A percentile compares a stretch with the other conserved stretches of the same genome.
These are phyloP conservation scores for Phoebastria nigripes DNA, from an alignment of 2,797 vertebrate genomes.

Conservation along the genomic window DNA sequence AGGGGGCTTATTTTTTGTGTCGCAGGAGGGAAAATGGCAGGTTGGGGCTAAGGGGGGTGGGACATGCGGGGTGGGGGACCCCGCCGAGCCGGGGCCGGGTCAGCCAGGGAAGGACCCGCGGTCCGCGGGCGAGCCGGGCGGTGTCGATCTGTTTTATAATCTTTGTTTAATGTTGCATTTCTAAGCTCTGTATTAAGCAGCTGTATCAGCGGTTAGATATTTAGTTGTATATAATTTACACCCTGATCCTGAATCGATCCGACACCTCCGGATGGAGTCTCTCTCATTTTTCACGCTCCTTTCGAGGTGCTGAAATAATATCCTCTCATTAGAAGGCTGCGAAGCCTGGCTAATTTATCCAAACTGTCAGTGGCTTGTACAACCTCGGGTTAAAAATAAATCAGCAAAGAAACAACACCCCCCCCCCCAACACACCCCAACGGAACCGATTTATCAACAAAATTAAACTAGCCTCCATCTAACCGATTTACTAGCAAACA, in stretches of 20 bases:
- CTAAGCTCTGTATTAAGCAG: constrained; percentile 80
- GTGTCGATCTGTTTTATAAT: constrained; percentile 71
- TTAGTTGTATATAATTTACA: constrained; percentile 85
- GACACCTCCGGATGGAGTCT: constrained; percentile 87
- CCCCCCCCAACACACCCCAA: constrained; percentile 68
- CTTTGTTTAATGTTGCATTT: constrained; percentile 83
- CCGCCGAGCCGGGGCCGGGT: background rate
- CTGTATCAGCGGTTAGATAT: constrained; percentile 79
- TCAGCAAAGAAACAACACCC: constrained; percentile 84
- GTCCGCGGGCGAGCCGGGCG: background rate
- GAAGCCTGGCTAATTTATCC: constrained; percentile 94
- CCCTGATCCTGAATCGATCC: constrained; percentile 92
- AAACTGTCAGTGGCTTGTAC: constrained; percentile 92
- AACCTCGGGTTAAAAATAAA: constrained; percentile 97
- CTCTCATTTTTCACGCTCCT: constrained; percentile 89
- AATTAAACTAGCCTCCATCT: constrained; percentile 87
- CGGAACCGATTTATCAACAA: constrained; percentile 92
- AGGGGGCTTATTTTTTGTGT: background rate
- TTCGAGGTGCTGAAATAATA: constrained; percentile 91
- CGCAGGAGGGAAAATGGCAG: background rate
- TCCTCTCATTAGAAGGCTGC: constrained; percentile 92
- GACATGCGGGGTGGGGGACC: background rate
- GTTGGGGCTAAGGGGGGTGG: background rate
- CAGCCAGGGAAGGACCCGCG: background rate
- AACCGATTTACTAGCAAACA: constrained; percentile 79